These are phyloP conservation scores for Drosophila buzzatii DNA, from an alignment of 2,888 invertebrate genomes.

Conservation along the genomic window DNA sequence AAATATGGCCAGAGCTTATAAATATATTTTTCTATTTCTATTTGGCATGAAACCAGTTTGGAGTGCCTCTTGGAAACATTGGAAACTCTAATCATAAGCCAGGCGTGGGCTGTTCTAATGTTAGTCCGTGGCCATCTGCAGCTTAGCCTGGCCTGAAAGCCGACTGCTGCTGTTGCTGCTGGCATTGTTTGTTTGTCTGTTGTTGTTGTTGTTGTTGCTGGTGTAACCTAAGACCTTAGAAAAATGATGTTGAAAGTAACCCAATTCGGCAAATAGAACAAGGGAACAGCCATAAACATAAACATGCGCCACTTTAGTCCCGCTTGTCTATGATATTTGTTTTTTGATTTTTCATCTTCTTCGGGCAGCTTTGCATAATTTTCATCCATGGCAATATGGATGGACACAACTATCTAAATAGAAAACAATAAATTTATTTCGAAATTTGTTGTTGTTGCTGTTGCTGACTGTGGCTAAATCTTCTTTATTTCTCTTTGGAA, in stretches of 20 bases:
- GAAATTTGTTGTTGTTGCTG: slow-evolving; percentile 12
- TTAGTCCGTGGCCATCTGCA: slow-evolving; percentile 44
- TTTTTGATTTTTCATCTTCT: slow-evolving; percentile 12
- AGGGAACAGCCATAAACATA: slow-evolving; percentile 35
- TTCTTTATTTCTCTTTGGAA: slow-evolving; percentile 28
- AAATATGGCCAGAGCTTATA: slow-evolving; percentile 8
- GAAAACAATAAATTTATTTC: slow-evolving; percentile 70
- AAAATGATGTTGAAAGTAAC: slow-evolving; percentile 79
- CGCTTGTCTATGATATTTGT: slow-evolving; percentile 45
- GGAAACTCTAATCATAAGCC: slow-evolving; percentile 54
- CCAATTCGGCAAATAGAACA: slow-evolving; percentile 70
- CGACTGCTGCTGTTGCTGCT: slow-evolving; percentile 25
- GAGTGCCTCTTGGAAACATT: slow-evolving; percentile 30
- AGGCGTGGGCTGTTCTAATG: slow-evolving; percentile 69
- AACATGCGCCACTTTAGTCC: slow-evolving; percentile 38
- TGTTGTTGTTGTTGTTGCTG: slow-evolving; percentile 43
- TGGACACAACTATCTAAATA: slow-evolving; percentile 53
- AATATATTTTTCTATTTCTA: slow-evolving; percentile 13
- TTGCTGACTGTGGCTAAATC: slow-evolving; percentile 31
- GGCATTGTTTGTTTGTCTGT: slow-evolving; percentile 24
- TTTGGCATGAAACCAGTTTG: slow-evolving; percentile 62
- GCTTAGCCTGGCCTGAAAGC: slow-evolving; percentile 37
- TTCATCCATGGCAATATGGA: slow-evolving; percentile 16
- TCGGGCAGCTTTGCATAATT: slow-evolving; percentile 63
- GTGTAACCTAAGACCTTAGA: slow-evolving; percentile 72